These are phyloP conservation scores for Thamnaconus septentrionalis DNA, from an alignment of 2,113 vertebrate species.

Conservation along the genomic window DNA sequence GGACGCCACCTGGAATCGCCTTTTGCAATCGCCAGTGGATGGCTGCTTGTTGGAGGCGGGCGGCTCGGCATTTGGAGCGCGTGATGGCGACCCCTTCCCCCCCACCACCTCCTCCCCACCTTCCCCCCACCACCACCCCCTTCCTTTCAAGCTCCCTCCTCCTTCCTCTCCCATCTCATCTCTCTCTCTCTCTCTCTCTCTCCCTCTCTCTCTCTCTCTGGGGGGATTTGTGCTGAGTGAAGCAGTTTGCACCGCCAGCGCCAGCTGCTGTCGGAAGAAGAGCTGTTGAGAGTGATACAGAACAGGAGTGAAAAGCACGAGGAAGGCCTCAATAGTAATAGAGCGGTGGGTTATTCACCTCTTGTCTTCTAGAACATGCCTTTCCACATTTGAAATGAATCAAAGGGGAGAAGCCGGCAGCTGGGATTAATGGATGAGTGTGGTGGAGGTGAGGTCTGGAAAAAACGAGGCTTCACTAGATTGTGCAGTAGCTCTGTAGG, in stretches of 20 bases:
- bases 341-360: conserved; percentile 39
- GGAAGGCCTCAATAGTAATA: conserved; percentile 3
- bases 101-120: neutral
- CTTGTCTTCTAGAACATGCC: conserved; percentile 48
- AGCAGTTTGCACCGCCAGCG: conserved; percentile 64
- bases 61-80: conserved; percentile 21
- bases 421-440: conserved; percentile 28
- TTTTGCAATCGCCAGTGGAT: conserved; percentile 30
- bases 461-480: conserved; percentile 49
- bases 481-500: conserved; percentile 41
- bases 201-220: conserved; percentile 56
- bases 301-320: conserved; percentile 18
- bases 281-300: conserved; percentile 40
- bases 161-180: conserved; percentile 33
- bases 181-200: conserved; percentile 49
- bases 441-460: conserved; percentile 32
- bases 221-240: conserved; percentile 74
- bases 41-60: neutral
- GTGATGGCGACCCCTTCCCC: conserved; percentile 12
- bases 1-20: conserved; percentile 35
- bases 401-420: conserved; percentile 33
- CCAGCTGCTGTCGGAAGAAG: conserved; percentile 38
- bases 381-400: conserved; percentile 53
- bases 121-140: neutral
- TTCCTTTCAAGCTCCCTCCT: conserved; percentile 47